phyloP scores from a whole-genome alignment of 2,113 vertebrate species.

The Cynocephalus volans region DNA sequence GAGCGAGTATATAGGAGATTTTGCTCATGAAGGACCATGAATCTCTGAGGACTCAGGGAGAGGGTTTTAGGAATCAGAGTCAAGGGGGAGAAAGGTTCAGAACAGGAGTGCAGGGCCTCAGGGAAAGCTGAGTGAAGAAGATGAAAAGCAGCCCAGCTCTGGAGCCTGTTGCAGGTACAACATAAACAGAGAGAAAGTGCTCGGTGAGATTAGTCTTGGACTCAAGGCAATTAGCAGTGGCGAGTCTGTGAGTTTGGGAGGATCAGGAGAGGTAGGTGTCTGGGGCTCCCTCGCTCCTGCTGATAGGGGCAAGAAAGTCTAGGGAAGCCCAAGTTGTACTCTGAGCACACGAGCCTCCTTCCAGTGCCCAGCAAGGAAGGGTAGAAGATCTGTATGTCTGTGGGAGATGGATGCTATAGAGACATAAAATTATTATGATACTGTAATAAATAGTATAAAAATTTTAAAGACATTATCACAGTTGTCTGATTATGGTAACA shows the following conservation, averaged over 20 bases:
- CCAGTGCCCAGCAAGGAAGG: neutral
- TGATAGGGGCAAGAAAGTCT: neutral
- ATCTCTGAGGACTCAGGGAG: neutral
- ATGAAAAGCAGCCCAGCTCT: neutral
- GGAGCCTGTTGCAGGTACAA: neutral
- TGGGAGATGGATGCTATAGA: neutral
- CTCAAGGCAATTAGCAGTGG: neutral
- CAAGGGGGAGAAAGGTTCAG: neutral
- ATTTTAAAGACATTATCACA: neutral
- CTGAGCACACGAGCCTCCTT: neutral
- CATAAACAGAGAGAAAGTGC: neutral
- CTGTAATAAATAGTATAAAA: neutral
- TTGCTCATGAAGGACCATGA: neutral
- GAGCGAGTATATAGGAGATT: neutral
- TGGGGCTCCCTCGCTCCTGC: neutral
- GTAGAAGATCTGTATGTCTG: neutral
- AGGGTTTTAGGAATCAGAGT: neutral
- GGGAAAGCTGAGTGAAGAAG: neutral
- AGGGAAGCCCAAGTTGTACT: neutral
- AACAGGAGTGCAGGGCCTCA: neutral
- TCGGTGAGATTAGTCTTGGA: neutral
- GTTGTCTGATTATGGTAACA: conserved; percentile 18
- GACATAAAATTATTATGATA: neutral
- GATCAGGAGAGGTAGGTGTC: too few species aligned
- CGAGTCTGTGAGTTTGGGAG: neutral